Evolutionary conservation across 2,113 vertebrate genomes (phyloP).

Genomic region (Salminus brasiliensis): DNA sequence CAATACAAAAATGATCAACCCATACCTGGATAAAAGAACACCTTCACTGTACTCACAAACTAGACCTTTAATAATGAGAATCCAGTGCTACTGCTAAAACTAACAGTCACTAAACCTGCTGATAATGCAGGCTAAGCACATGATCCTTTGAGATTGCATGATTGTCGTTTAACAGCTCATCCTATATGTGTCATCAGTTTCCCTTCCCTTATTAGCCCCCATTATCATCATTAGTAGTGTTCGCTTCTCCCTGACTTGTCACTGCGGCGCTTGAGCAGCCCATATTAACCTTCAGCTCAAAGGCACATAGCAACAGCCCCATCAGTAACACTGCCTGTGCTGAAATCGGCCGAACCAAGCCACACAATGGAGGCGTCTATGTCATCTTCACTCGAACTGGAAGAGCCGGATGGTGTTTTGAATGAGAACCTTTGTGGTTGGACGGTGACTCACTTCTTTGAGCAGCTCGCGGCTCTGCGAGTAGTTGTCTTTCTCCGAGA

Average conservation of each 20-base stretch:
- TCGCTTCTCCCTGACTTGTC: neutral
- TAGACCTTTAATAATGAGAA: no score
- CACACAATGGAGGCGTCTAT: neutral
- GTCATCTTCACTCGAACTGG: neutral
- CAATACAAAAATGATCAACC: constrained; percentile 4
- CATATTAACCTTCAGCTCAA: neutral
- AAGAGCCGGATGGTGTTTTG: neutral
- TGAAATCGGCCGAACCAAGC: neutral
- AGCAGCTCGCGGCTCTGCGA: constrained; percentile 86
- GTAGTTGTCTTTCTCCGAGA: constrained; percentile 90
- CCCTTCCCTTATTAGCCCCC: neutral
- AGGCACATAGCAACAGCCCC: neutral
- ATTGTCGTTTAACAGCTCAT: neutral
- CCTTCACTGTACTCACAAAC: no score
- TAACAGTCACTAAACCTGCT: neutral
- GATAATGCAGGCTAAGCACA: neutral
- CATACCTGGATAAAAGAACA: neutral
- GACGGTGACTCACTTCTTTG: constrained; percentile 72
- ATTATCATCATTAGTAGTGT: neutral
- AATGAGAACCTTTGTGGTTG: constrained; percentile 11
- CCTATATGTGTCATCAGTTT: neutral
- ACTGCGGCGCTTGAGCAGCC: neutral
- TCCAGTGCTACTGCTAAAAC: neutral
- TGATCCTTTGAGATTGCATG: neutral
- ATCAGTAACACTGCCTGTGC: neutral